Evolutionary conservation across 2,888 invertebrate species (phyloP).

Genomic region (Clitarchus hookeri): DNA sequence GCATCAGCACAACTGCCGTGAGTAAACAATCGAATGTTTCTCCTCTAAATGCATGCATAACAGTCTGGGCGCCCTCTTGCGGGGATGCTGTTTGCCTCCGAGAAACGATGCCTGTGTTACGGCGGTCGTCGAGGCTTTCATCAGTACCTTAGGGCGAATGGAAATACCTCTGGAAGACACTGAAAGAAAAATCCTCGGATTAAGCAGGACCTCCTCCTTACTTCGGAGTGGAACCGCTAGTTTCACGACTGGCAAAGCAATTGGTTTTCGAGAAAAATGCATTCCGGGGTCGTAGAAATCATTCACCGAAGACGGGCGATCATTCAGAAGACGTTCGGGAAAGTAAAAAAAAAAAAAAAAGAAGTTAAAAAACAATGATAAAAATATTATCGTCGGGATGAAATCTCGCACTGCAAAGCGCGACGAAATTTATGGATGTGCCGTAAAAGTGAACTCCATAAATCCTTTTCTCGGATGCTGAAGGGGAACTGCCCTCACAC

Average conservation of each 20-base stretch:
- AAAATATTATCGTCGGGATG: neutral
- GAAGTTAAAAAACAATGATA: too few species aligned
- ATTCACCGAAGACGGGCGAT: too few species aligned
- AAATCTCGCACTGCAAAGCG: neutral
- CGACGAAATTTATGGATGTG: neutral
- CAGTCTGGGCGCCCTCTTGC: neutral
- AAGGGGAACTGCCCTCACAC: neutral
- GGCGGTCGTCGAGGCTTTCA: neutral
- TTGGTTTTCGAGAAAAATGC: too few species aligned
- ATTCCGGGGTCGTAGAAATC: too few species aligned
- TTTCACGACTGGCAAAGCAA: too few species aligned
- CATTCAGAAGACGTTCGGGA: too few species aligned
- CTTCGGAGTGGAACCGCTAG: too few species aligned
- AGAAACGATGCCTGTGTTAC: neutral
- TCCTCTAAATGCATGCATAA: neutral
- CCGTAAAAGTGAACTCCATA: neutral
- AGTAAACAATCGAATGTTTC: slow-evolving; percentile 2
- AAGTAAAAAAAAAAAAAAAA: too few species aligned
- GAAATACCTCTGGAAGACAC: neutral
- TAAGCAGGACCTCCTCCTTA: too few species aligned
- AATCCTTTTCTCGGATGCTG: neutral
- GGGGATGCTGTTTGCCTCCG: neutral
- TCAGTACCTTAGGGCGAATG: neutral
- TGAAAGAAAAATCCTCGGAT: neutral
- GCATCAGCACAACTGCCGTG: neutral